Conservation (phyloP, 2,797 vertebrate species). For the Buphagus erythrorhynchus region DNA sequence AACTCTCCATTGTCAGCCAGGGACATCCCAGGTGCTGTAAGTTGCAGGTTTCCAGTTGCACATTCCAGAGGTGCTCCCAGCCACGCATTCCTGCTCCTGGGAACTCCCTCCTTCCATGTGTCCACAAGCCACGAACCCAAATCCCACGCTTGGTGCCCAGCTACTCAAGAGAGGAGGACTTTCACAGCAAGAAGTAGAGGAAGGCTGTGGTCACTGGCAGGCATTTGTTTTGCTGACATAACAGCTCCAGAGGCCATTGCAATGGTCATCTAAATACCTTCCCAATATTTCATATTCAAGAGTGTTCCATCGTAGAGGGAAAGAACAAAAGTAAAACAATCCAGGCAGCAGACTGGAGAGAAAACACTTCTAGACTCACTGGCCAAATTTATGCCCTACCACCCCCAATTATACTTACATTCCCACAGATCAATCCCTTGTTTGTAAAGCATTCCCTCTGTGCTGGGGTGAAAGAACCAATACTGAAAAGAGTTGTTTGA, state of each 20-base stretch:
- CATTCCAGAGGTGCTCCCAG: not conserved
- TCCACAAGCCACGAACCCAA: not conserved
- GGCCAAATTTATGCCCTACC: not conserved
- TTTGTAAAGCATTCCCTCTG: not conserved
- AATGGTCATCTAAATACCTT: not conserved
- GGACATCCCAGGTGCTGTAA: not conserved
- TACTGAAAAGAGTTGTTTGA: not conserved
- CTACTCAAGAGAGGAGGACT: not conserved
- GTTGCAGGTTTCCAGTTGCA: not conserved
- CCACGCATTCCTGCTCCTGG: not conserved
- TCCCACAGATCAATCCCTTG: not conserved
- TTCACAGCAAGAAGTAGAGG: not conserved
- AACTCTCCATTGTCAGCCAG: not conserved
- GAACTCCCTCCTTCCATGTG: not conserved
- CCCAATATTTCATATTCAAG: not conserved
- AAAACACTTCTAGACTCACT: not conserved
- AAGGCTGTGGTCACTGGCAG: not conserved
- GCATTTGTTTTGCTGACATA: not conserved
- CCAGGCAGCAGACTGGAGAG: not conserved
- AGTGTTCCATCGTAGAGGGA: not conserved
- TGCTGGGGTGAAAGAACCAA: not conserved
- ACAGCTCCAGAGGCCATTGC: not conserved
- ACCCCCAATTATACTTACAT: not conserved
- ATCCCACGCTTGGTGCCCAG: accelerated
- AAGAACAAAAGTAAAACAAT: not conserved